Percentiles rank a stretch among this genome's conserved stretches.
phyloP scores from a whole-genome alignment of 64 coral and sea anemone genomes.

The Stylophora pistillata region DNA sequence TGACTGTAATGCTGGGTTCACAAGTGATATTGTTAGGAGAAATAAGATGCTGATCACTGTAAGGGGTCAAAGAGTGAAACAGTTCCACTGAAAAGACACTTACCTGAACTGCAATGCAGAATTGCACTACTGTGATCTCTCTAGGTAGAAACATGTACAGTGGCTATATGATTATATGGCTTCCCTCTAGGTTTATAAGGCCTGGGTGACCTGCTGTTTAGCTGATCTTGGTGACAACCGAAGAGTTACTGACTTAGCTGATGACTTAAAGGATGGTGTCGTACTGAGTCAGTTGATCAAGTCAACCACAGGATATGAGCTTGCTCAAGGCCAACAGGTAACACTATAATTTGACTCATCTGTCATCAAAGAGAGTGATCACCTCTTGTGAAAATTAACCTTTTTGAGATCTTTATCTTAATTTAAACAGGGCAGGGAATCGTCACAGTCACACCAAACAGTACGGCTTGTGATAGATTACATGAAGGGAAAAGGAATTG shows the following conservation, averaged over 20 bases:
- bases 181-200: conserved; percentile 37
- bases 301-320: conserved; percentile 36
- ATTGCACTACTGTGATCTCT: too few relatives aligned
- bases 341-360: background rate
- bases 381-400: too few relatives aligned
- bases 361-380: background rate
- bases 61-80: too few relatives aligned
- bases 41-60: too few relatives aligned
- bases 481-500: conserved; percentile 60
- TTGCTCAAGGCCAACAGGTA: conserved; percentile 2
- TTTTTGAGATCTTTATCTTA: too few relatives aligned
- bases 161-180: background rate
- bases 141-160: too few relatives aligned
- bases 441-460: background rate
- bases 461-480: conserved; percentile 38
- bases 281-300: conserved; percentile 48
- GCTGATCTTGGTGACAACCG: background rate
- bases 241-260: conserved; percentile 30
- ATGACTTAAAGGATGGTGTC: conserved; percentile 56
- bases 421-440: background rate
- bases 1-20: too few relatives aligned
- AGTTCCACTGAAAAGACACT: too few relatives aligned
- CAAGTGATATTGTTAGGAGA: too few relatives aligned
- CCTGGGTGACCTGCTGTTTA: conserved; percentile 58
- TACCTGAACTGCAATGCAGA: too few relatives aligned